Conservation (phyloP, 2,113 vertebrate species). For the Gambusia affinis region DNA sequence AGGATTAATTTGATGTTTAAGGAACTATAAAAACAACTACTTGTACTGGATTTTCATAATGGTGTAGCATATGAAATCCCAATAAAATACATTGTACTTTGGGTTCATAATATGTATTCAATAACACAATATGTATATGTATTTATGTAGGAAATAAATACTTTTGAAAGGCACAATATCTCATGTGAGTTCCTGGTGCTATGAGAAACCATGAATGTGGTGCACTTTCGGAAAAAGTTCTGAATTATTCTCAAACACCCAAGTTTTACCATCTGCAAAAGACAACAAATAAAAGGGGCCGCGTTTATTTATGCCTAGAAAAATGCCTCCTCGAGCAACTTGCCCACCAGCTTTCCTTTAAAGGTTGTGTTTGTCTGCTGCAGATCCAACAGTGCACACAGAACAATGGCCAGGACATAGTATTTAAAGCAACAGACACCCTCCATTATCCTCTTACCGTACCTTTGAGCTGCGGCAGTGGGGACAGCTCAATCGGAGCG, state of each 20-base stretch:
- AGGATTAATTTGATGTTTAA: too few relatives aligned
- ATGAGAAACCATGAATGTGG: too few relatives aligned
- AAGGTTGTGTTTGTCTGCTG: neutral
- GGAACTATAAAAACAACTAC: too few relatives aligned
- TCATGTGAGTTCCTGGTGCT: too few relatives aligned
- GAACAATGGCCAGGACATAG: conserved; percentile 4
- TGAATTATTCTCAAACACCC: neutral
- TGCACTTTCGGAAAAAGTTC: neutral
- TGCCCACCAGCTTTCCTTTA: neutral
- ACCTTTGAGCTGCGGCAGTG: conserved; percentile 94
- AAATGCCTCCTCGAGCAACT: neutral
- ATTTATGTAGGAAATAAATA: too few relatives aligned
- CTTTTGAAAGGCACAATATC: too few relatives aligned
- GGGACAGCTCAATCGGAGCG: conserved; percentile 87
- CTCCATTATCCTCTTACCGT: conserved; percentile 60
- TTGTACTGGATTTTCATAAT: neutral
- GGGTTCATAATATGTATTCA: too few relatives aligned
- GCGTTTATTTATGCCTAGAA: neutral
- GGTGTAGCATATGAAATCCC: neutral
- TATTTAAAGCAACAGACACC: conserved; percentile 42
- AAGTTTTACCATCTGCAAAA: neutral
- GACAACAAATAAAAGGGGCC: neutral
- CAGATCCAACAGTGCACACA: conserved; percentile 11
- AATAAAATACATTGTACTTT: neutral
- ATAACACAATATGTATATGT: too few relatives aligned